Percentiles rank a stretch among this genome's conserved stretches.
Evolutionary conservation across 2,888 invertebrate species (phyloP).

Genomic region (Hermaeophaga mercurialis): DNA sequence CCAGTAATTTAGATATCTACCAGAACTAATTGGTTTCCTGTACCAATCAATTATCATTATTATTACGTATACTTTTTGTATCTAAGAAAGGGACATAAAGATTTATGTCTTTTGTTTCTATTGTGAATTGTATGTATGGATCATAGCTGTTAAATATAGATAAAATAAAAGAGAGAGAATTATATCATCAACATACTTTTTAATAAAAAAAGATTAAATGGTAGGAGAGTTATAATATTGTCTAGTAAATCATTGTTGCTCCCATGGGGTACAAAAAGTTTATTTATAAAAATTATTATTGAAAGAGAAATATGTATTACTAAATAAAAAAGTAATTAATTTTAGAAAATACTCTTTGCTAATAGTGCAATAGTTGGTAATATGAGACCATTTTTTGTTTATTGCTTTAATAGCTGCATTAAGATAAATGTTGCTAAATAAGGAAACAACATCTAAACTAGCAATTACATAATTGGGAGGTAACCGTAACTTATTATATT

Average conservation of each 20-base stretch:
- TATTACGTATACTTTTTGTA: constrained; percentile 21
- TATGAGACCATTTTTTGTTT: neutral
- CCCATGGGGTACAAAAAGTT: constrained; percentile 1
- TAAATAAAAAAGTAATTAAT: neutral
- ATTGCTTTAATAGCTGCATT: neutral
- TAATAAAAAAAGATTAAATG: neutral
- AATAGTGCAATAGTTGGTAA: neutral
- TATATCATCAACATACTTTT: neutral
- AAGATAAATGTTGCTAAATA: constrained; percentile 11
- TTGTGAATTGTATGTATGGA: constrained; percentile 5
- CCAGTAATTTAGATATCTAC: neutral
- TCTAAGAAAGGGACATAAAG: constrained; percentile 26
- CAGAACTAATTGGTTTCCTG: neutral
- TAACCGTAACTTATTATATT: neutral
- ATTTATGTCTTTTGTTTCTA: neutral
- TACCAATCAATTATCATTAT: constrained; percentile 31
- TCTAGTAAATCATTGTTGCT: neutral
- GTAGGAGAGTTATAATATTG: neutral
- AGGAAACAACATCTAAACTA: constrained; percentile 7
- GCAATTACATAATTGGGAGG: constrained; percentile 2
- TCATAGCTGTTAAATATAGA: constrained; percentile 2
- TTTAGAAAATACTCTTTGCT: neutral
- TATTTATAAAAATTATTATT: neutral
- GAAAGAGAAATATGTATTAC: neutral
- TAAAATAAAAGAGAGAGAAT: neutral